A percentile compares a stretch with the other conserved stretches of the same genome.
These are phyloP conservation scores for Nebria brevicollis DNA, from an alignment of 2,888 invertebrate species.

Conservation along the genomic window DNA sequence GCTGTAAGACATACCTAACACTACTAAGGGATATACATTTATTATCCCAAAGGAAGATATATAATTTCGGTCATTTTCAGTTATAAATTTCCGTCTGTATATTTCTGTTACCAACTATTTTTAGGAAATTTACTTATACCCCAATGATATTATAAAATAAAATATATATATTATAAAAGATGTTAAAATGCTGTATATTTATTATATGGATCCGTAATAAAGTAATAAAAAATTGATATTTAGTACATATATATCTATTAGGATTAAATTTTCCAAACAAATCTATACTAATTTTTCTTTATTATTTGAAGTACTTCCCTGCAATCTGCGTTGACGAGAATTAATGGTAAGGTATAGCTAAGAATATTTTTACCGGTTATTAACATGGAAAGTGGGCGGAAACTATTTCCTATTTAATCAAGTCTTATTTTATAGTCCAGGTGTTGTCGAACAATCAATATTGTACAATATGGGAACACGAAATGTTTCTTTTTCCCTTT, in stretches of 20 bases:
- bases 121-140: conserved; percentile 3
- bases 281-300: neutral
- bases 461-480: neutral
- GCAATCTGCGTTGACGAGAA: neutral
- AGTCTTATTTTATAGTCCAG: neutral
- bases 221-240: conserved; percentile 30
- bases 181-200: conserved; percentile 43
- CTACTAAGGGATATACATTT: too few relatives aligned
- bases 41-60: too few relatives aligned
- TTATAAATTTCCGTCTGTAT: neutral
- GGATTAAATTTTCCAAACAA: neutral
- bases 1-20: too few relatives aligned
- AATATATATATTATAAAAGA: conserved; percentile 23
- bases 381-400: neutral
- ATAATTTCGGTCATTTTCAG: too few relatives aligned
- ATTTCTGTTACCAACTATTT: conserved; percentile 6
- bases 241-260: neutral
- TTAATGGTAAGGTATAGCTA: neutral
- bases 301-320: neutral
- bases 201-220: conserved; percentile 45
- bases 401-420: neutral
- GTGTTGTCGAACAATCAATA: neutral
- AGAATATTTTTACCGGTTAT: neutral
- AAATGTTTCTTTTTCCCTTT: neutral
- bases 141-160: conserved; percentile 20